Evolutionary conservation across 2,888 invertebrate species (phyloP).

Genomic region (Choristoneura rosaceana): DNA sequence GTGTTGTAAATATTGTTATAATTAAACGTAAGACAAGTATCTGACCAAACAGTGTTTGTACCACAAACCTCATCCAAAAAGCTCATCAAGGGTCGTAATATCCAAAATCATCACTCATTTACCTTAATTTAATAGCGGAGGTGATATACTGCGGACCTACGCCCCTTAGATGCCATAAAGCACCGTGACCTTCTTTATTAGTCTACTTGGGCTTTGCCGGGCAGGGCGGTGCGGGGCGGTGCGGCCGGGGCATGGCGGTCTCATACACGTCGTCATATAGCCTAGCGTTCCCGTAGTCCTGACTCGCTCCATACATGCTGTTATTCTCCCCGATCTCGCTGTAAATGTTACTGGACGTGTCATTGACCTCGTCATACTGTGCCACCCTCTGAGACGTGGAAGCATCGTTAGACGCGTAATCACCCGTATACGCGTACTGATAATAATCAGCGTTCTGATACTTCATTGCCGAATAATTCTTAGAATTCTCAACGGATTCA

Average conservation of each 20-base stretch:
- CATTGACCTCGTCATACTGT: conserved; percentile 74
- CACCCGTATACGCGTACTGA: conserved; percentile 55
- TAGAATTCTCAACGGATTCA: conserved; percentile 73
- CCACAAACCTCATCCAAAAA: background rate
- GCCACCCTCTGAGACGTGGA: conserved; percentile 56
- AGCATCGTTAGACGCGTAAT: conserved; percentile 52
- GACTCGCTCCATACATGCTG: conserved; percentile 50
- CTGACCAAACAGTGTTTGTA: background rate
- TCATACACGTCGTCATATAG: conserved; percentile 79
- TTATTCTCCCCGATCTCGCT: conserved; percentile 70
- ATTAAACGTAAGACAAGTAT: background rate
- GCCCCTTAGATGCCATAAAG: background rate
- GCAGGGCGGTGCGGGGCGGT: conserved; percentile 59
- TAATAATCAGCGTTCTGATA: conserved; percentile 72
- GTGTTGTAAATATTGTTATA: background rate
- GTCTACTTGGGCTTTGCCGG: conserved; percentile 70
- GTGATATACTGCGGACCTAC: background rate
- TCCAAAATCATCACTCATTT: background rate
- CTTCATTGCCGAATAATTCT: conserved; percentile 76
- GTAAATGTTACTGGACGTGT: conserved; percentile 72
- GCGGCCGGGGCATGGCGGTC: conserved; percentile 63
- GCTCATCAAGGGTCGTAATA: background rate
- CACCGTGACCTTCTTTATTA: background rate
- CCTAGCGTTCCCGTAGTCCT: conserved; percentile 58
- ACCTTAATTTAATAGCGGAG: background rate